Base-by-base conservation (phyloP, 2,888 invertebrate species). In the Pseudoips prasinana region DNA sequence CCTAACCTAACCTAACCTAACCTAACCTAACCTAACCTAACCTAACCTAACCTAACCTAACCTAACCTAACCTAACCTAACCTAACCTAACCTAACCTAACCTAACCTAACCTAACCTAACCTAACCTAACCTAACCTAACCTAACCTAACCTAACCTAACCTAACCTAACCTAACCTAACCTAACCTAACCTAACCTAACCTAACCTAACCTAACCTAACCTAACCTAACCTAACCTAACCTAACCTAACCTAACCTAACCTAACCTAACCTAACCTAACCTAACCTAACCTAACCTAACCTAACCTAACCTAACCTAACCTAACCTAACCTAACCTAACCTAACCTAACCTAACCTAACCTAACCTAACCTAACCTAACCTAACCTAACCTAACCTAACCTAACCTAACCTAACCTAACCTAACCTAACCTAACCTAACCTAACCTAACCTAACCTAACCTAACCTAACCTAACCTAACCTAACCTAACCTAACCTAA, bases 1-100 rank as follows among this genome's bases (percentile, higher is more conserved):
- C 29, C 29, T 29, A 29, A 29, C 29, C 29, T 29, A 29, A 29
- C 29, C 29, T 29, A 18, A 18, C 18, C 18, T 18, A 18, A 18
- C 18, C 18, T 18, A 24, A 24, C 24, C 24, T 24, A 24, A 24
- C 24, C 24, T 24, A 24, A 24, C 24, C 24, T 24, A 24, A 24
- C 24, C 24, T 24, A 24, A 24, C 24, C 24, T 24, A 24, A 24
- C 24, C 24, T 24, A 24, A 24, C 24, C 24, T 24, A 24, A 24
- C 24, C 24, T 24, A 24, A 24, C 24, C 24, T 24, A 24, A 24
- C 24, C 24, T 24, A 24, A 24, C 24, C 24, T 24, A 24, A 24
- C 24, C 24, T 24, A 24, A 24, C 24, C 24, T 24, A 24, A 24
- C 24, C 24, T 24, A 24, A 24, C 24, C 24, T 24, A 24, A 24